A percentile compares a stretch with the other conserved stretches of the same genome.
These are phyloP conservation scores for Archivesica marissinica DNA, from an alignment of 1,140 invertebrate genomes.

Conservation along the genomic window DNA sequence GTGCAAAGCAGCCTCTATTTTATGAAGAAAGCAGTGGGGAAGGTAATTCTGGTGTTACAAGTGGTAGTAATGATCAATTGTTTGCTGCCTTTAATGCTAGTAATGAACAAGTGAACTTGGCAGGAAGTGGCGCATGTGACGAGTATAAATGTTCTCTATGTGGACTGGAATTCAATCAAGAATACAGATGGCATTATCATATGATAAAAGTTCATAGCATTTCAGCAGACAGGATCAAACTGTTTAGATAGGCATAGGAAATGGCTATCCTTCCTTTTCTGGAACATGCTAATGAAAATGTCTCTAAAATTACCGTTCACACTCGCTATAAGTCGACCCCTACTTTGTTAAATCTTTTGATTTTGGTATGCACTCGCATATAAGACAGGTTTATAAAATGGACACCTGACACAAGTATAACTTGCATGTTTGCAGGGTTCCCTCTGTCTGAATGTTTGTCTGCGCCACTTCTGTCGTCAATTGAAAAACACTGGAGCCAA, in stretches of 20 bases:
- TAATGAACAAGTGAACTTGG: not conserved
- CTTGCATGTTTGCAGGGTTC: no score
- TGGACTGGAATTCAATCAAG: conserved; percentile 60
- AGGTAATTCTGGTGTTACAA: not conserved
- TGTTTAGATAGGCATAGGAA: conserved; percentile 30
- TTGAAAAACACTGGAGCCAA: no score
- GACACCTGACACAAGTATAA: no score
- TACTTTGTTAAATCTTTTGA: no score
- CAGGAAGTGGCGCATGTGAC: not conserved
- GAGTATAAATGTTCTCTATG: conserved; percentile 41
- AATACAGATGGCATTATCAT: conserved; percentile 53
- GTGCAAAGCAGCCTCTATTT: not conserved
- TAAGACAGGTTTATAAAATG: no score
- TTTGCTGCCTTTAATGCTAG: not conserved
- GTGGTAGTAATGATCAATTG: not conserved
- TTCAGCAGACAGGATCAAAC: not conserved
- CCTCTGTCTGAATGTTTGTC: no score
- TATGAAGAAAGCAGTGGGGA: not conserved
- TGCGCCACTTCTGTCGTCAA: no score
- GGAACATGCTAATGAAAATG: no score
- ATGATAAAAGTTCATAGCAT: conserved; percentile 57
- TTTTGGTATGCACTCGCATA: no score
- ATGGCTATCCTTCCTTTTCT: not conserved
- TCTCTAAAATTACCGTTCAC: no score
- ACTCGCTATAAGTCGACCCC: no score